Conservation (phyloP, 2,888 invertebrate genomes). For the Rhimphoctona megacephalus region DNA sequence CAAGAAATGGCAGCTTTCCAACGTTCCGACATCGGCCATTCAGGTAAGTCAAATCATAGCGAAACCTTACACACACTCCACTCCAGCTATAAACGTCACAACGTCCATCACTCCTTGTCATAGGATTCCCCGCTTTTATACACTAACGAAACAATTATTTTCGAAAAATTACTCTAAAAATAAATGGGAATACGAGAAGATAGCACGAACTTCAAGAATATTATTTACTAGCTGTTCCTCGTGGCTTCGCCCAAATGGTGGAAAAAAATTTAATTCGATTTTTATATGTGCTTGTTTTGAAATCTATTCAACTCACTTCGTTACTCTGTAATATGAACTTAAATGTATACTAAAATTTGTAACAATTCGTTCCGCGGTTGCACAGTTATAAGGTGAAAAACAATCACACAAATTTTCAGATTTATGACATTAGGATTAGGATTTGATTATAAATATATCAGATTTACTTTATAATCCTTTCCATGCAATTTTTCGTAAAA, state of each 20-base stretch:
- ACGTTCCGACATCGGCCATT: slow-evolving; percentile 74
- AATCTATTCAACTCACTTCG: too few species aligned
- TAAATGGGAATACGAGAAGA: not conserved
- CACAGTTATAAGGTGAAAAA: too few species aligned
- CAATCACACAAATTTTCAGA: too few species aligned
- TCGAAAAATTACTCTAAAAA: not conserved
- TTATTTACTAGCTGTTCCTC: not conserved
- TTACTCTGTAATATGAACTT: too few species aligned
- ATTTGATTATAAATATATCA: too few species aligned
- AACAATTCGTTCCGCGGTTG: too few species aligned
- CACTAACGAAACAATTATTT: not conserved
- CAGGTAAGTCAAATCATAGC: slow-evolving; percentile 69
- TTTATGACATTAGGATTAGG: too few species aligned
- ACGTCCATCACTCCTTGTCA: slow-evolving; percentile 9
- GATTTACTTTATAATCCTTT: too few species aligned
- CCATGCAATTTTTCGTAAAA: too few species aligned
- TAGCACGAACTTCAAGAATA: not conserved
- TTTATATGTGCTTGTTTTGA: too few species aligned
- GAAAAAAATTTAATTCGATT: not conserved
- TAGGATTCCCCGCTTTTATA: not conserved
- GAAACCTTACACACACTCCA: not conserved
- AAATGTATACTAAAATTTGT: too few species aligned
- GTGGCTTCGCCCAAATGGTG: too few species aligned
- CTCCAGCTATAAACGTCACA: not conserved
- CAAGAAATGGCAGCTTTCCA: slow-evolving; percentile 74